These are phyloP conservation scores for Pedionomus torquatus DNA, from an alignment of 2,113 vertebrate species.

Conservation along the genomic window DNA sequence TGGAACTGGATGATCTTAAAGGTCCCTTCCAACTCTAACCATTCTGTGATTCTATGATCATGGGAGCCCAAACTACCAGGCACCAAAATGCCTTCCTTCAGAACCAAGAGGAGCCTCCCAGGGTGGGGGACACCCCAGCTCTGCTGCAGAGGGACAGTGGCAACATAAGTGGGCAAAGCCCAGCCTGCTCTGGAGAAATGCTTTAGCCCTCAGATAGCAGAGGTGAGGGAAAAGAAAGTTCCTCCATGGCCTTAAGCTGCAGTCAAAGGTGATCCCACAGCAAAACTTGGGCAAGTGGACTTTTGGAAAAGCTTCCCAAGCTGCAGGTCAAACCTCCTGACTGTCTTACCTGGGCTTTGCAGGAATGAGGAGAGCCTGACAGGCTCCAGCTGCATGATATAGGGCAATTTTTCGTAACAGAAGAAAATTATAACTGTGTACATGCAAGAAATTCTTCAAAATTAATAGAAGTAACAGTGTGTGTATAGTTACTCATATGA, in stretches of 20 bases:
- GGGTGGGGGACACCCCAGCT: background rate
- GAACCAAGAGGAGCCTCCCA: background rate
- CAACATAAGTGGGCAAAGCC: background rate
- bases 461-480: conserved; percentile 33
- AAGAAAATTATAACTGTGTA: conserved; percentile 43
- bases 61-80: background rate
- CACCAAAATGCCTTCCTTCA: background rate
- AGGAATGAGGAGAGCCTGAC: background rate
- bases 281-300: rapidly evolving
- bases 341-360: background rate
- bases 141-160: background rate
- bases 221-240: background rate
- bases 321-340: background rate
- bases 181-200: background rate
- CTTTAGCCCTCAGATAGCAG: background rate
- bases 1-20: too few relatives aligned
- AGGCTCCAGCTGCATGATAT: conserved; percentile 6
- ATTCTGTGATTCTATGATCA: too few relatives aligned
- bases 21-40: too few relatives aligned
- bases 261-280: background rate
- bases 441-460: conserved; percentile 33
- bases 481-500: conserved; percentile 30
- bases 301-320: background rate
- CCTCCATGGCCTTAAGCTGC: background rate
- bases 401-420: conserved; percentile 19